Evolutionary conservation across 2,797 vertebrate species (phyloP).

Genomic region (Cirrhinus molitorella): DNA sequence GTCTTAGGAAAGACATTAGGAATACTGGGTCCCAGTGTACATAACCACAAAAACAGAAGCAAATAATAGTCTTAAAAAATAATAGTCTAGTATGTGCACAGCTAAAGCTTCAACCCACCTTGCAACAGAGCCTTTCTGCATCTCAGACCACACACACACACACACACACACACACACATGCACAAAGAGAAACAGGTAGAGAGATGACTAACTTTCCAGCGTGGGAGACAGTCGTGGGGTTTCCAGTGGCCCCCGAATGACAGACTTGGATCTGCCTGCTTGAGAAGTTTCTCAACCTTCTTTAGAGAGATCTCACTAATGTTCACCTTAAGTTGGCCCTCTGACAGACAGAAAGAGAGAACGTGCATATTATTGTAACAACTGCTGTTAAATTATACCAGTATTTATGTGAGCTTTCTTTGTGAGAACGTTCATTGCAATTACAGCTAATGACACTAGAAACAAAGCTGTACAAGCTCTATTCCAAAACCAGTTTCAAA

Average conservation of each 20-base stretch:
- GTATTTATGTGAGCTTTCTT: not conserved
- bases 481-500: not conserved
- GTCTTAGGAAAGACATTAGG: too few species aligned
- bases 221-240: slow-evolving; percentile 90
- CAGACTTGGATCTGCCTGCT: slow-evolving; percentile 80
- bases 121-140: not conserved
- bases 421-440: not conserved
- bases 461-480: not conserved
- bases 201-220: slow-evolving; percentile 87
- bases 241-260: slow-evolving; percentile 91
- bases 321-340: slow-evolving; percentile 90
- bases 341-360: slow-evolving; percentile 70
- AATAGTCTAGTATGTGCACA: not conserved
- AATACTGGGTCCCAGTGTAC: not conserved
- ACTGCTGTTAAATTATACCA: not conserved
- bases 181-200: not conserved
- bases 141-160: not conserved
- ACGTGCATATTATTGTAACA: not conserved
- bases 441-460: not conserved
- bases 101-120: not conserved
- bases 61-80: not conserved
- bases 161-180: too few species aligned
- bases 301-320: slow-evolving; percentile 92
- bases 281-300: slow-evolving; percentile 83
- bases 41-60: not conserved